Percentiles rank a stretch among this genome's conserved stretches.
Evolutionary conservation across 2,797 vertebrate species (phyloP).

Genomic region (Anisognathus igniventris): DNA sequence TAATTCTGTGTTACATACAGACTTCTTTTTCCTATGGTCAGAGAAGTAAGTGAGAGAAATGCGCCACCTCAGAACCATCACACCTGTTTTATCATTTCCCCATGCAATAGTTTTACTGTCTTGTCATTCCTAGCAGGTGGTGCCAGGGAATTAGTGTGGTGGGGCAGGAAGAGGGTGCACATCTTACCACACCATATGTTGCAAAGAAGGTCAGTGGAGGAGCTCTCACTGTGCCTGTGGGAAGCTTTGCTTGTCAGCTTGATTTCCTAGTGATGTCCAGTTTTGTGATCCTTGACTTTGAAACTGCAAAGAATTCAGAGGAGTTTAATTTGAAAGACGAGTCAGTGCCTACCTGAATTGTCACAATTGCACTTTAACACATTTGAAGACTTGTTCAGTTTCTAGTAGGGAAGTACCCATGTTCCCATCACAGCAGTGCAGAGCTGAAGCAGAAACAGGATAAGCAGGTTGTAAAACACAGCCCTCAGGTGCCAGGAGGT

Average conservation of each 20-base stretch:
- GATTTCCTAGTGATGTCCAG: neutral
- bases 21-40: neutral
- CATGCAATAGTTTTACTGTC: neutral
- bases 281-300: neutral
- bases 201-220: neutral
- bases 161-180: neutral
- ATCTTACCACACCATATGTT: neutral
- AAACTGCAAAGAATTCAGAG: neutral
- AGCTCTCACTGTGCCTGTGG: neutral
- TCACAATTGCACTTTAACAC: neutral
- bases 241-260: neutral
- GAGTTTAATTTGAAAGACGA: neutral
- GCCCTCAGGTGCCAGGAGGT: neutral
- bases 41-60: neutral
- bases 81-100: neutral
- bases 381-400: neutral
- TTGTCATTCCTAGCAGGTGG: slow-evolving; percentile 1
- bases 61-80: neutral
- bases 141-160: neutral
- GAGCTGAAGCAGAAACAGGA: neutral
- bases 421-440: neutral
- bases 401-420: neutral
- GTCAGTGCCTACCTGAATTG: neutral
- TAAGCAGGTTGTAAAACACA: neutral
- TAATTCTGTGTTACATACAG: neutral